Percentiles rank a stretch among this genome's conserved stretches.
Evolutionary conservation across 2,797 vertebrate genomes (phyloP).

Genomic region (Hybognathus amarus): DNA sequence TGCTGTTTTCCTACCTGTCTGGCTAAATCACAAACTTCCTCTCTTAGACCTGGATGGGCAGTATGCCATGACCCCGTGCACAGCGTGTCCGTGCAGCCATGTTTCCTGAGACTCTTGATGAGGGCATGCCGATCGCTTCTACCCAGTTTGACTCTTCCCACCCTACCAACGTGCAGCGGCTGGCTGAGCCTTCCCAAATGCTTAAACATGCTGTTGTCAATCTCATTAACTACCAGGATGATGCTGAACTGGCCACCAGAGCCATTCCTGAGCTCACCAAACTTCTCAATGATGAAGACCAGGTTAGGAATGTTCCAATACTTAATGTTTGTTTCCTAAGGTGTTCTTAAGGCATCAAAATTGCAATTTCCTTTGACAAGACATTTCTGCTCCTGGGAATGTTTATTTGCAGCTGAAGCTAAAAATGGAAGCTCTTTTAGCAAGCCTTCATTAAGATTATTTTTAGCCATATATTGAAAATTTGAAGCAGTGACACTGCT

Average conservation of each 20-base stretch:
- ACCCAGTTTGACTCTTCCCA: constrained; percentile 94
- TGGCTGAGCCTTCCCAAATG: constrained; percentile 99
- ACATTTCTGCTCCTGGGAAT: not conserved
- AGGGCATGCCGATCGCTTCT: constrained; percentile 95
- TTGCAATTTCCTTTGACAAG: not conserved
- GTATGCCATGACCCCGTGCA: constrained; percentile 97
- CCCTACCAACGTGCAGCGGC: constrained; percentile 94
- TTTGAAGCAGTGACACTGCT: not conserved
- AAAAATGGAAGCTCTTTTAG: not conserved
- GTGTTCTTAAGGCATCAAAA: not conserved
- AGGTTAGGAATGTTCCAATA: constrained; percentile 76
- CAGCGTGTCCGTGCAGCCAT: constrained; percentile 97
- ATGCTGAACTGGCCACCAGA: constrained; percentile 96
- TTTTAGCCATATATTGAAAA: not conserved
- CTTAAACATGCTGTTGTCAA: constrained; percentile 98
- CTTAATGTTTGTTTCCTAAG: not conserved
- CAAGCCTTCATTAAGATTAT: not conserved
- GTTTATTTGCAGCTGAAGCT: constrained; percentile 3
- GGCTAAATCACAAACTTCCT: constrained; percentile 52
- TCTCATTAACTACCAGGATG: constrained; percentile 98
- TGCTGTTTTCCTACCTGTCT: constrained; percentile 45
- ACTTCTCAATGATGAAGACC: constrained; percentile 97
- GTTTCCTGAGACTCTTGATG: constrained; percentile 97
- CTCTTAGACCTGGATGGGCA: constrained; percentile 93
- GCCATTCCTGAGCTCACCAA: constrained; percentile 98